Base-by-base conservation (phyloP, 2,797 vertebrate genomes). In the Choloepus didactylus region DNA sequence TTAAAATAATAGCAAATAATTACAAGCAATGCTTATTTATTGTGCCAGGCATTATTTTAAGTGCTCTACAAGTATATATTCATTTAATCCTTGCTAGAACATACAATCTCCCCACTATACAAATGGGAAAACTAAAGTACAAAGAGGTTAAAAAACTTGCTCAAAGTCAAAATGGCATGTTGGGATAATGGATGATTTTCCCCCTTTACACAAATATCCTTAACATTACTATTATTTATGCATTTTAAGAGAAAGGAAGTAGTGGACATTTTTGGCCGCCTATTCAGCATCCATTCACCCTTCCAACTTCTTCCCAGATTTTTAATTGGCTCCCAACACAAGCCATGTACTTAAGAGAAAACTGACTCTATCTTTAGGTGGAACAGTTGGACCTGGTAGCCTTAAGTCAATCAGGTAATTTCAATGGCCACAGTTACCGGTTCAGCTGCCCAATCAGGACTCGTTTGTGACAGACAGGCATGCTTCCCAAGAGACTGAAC, bases 401-500 rank as follows among this genome's bases (percentile, higher is more conserved):
- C 25, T 67, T 93, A 91, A 85, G 66, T 41, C 84, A 67, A 89
- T 67, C 44, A 82, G 25, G 35, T 66, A 12, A 54, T 87, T 80
- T 91, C 87, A 93, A n/a, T 3, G 12, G 62, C 31, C 9, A 83
- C 2, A 44, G 44, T 75, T 41, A 90, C 6, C 56, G 11, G 18
- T 27, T 70, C 59, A 44, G 29, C 25, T 25, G 46, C 83, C 49
- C 29, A 67, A 31, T 85, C 62, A 81, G 51, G 35, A 70, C 54
- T 72, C 31, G 19, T 29, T 79, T 31, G 56, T 8, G 23, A 89
- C 64, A 87, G 18, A 75, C n/a, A 29, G 29, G 54, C 25, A 75
- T 44, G 41, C 56, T 67, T 29, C 25, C 56, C 25, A 70, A 90
- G 60, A 54, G 16, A 81, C 56, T 27, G 21, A 84, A 69, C 54